Percentiles rank a stretch among this genome's conserved stretches.
Evolutionary conservation across 2,797 vertebrate species (phyloP).

Genomic region (Lepus oiostolus): DNA sequence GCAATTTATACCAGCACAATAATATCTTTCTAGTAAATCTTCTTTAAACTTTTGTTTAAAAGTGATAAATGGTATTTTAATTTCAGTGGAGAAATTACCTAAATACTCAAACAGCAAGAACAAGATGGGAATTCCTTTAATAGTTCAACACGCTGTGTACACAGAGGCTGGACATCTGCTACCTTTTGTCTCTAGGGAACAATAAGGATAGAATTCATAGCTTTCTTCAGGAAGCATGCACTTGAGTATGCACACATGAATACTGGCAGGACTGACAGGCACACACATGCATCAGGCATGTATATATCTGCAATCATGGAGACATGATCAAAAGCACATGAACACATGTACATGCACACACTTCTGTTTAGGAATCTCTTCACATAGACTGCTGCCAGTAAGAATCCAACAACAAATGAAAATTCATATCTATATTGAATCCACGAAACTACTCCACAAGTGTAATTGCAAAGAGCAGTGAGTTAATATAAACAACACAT

Average conservation of each 20-base stretch:
- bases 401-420: not conserved
- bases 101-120: not conserved
- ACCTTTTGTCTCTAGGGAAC: not conserved
- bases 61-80: conserved; percentile 44
- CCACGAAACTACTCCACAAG: not conserved
- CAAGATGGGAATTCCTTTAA: not conserved
- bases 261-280: too few relatives aligned
- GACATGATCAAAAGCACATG: not conserved
- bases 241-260: not conserved
- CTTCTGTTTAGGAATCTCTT: not conserved
- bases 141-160: not conserved
- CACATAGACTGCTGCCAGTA: not conserved
- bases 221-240: not conserved
- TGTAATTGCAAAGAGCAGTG: not conserved
- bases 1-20: conserved; percentile 40
- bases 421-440: not conserved
- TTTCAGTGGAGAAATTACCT: not conserved
- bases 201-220: not conserved
- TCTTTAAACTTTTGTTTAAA: conserved; percentile 53
- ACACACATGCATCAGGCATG: not conserved
- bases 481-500: not conserved
- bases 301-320: not conserved
- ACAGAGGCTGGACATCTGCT: not conserved
- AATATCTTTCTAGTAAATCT: conserved; percentile 41
- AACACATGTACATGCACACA: not conserved